These are phyloP conservation scores for Parauchenoglanis ngamensis DNA, from an alignment of 2,797 vertebrate genomes.

Conservation along the genomic window DNA sequence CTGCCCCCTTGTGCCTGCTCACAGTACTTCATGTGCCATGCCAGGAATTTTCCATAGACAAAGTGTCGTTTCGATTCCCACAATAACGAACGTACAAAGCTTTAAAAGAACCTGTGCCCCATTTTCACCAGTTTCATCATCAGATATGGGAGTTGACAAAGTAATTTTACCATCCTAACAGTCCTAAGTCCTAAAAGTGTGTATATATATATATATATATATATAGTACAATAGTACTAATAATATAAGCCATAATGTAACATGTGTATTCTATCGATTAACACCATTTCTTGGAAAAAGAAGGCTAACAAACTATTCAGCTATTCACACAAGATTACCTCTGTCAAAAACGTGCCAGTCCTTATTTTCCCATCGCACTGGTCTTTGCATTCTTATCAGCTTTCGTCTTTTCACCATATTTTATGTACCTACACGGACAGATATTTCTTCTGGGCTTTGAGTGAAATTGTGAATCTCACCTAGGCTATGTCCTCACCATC, in stretches of 20 bases:
- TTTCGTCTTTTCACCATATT: background rate
- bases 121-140: background rate
- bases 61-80: background rate
- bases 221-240: background rate
- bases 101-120: background rate
- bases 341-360: background rate
- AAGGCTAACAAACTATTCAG: background rate
- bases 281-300: background rate
- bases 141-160: background rate
- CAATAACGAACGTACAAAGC: background rate
- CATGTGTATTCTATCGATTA: background rate
- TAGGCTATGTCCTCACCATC: too few relatives aligned
- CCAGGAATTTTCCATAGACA: background rate
- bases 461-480: background rate
- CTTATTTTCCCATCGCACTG: background rate
- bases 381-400: background rate
- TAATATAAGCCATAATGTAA: background rate
- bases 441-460: background rate
- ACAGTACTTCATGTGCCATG: slow-evolving; percentile 5
- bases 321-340: background rate
- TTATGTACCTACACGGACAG: background rate
- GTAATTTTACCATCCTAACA: background rate
- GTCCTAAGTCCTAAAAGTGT: background rate
- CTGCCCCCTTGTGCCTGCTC: slow-evolving; percentile 50
- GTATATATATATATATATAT: too few relatives aligned